Base-by-base conservation (phyloP, 2,888 invertebrate genomes). In the Sicus ferrugineus region DNA sequence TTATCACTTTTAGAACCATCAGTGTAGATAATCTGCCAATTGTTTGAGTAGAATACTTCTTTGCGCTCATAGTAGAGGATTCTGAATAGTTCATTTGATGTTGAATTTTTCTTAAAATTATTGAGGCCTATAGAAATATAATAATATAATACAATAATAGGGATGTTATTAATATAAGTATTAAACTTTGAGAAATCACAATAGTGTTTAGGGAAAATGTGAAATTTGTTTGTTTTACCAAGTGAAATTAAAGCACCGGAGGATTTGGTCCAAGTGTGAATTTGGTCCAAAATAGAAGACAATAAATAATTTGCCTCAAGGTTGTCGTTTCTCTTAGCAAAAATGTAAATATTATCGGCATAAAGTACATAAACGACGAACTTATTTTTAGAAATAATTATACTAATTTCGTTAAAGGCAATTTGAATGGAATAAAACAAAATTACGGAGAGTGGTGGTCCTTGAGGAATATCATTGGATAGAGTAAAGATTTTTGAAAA, bases 321-420 rank as follows among this genome's bases (percentile, higher is more conserved):
- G 46, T 46, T 46, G n/a, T 46, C 9, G n/a, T 46, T 46, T 46
- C 46, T 59, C 19, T 59, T 59, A 6, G 30, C 14, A 34, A 59
- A 34, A 1, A 59, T 19, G 9, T 28, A 11, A 6, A 59, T 19
- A 59, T 59, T 34, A 19, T 61, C 42, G 23, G 61, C 38, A 1
- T 38, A 61, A 14, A 61, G 42, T 3, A 61, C 26, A 42, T 61
- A 42, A 16, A 42, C 42, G 23, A 61, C 23, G 34, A 5, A 2
- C 3, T n/a, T 34, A 23, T 61, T 23, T 26, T 61, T 61, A 6
- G 38, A 61, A 14, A 61, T 34, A 21, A 59, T 59, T 6, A 23
- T 31, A 26, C 61, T 61, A n/a, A 23, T 38, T 42, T 61, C 61
- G 23, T 61, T 34, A 61, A 61, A 42, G 16, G 61, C 61, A 19